A percentile compares a stretch with the other conserved stretches of the same genome.
Conservation (phyloP, 2,888 invertebrate species). For the Eupithecia abbreviata region DNA sequence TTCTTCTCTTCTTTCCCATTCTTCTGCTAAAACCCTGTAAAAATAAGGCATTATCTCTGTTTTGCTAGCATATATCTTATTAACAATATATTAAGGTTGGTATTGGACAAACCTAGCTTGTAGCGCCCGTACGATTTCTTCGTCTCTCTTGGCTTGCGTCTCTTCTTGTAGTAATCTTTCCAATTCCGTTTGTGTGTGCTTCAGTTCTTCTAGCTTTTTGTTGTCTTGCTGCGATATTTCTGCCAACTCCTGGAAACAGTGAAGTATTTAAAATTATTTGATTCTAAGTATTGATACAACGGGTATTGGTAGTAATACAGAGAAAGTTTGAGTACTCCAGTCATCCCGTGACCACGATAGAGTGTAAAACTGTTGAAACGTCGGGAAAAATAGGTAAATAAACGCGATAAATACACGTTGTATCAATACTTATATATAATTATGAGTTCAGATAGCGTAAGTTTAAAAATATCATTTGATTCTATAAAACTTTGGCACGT, state of each 20-base stretch:
- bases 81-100: background rate
- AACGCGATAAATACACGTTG: too few relatives aligned
- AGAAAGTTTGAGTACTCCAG: too few relatives aligned
- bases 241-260: constrained; percentile 82
- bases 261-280: background rate
- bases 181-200: constrained; percentile 87
- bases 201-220: constrained; percentile 88
- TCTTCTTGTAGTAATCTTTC: constrained; percentile 91
- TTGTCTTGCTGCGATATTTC: constrained; percentile 88
- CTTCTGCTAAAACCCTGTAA: constrained; percentile 88
- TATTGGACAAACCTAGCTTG: constrained; percentile 82
- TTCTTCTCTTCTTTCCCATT: constrained; percentile 93
- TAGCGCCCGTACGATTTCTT: constrained; percentile 89
- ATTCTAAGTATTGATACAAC: too few relatives aligned
- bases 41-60: background rate
- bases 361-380: too few relatives aligned
- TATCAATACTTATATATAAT: too few relatives aligned
- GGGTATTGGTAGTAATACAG: too few relatives aligned
- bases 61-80: background rate
- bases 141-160: constrained; percentile 92
- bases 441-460: too few relatives aligned
- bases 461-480: too few relatives aligned
- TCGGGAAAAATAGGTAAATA: too few relatives aligned
- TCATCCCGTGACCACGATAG: too few relatives aligned
- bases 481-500: too few relatives aligned